A percentile compares a stretch with the other conserved stretches of the same genome.
Conservation (phyloP, 1,140 invertebrate species). For the Hypothenemus hampei region DNA sequence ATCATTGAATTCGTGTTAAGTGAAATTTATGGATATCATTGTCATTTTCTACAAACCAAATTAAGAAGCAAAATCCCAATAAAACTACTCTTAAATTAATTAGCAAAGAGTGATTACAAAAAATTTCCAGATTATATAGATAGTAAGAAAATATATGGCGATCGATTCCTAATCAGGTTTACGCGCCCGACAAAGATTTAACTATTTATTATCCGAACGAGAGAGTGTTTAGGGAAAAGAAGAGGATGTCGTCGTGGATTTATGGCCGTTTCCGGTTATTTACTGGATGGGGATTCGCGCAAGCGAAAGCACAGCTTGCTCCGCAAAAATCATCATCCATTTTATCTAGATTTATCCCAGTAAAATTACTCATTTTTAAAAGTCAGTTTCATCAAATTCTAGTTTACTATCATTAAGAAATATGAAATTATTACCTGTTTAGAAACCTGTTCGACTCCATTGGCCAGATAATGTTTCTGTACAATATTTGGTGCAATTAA, state of each 20-base stretch:
- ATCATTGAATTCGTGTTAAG: too few species aligned
- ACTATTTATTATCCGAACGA: constrained; percentile 23
- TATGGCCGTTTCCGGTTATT: constrained; percentile 21
- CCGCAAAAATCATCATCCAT: background rate
- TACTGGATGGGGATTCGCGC: constrained; percentile 9
- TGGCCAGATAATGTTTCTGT: constrained; percentile 72
- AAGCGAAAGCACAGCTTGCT: constrained; percentile 5
- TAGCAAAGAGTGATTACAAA: too few species aligned
- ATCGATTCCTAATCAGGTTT: constrained; percentile 13
- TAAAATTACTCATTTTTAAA: background rate
- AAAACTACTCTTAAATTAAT: too few species aligned
- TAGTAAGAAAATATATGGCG: too few species aligned
- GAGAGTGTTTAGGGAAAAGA: constrained; percentile 20
- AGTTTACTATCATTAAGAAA: too few species aligned
- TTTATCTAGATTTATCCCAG: background rate
- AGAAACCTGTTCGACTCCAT: constrained; percentile 63
- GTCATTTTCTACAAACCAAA: too few species aligned
- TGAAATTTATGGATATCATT: too few species aligned
- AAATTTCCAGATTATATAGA: too few species aligned
- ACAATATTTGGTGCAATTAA: constrained; percentile 75
- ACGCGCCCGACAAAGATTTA: constrained; percentile 10
- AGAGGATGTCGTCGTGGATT: constrained; percentile 19
- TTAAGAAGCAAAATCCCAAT: too few species aligned
- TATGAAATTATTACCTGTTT: constrained; percentile 66
- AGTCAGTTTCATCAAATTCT: too few species aligned